phyloP scores from a whole-genome alignment of 53 echinoderm and acorn worm genomes.

The Mesocentrotus franciscanus region DNA sequence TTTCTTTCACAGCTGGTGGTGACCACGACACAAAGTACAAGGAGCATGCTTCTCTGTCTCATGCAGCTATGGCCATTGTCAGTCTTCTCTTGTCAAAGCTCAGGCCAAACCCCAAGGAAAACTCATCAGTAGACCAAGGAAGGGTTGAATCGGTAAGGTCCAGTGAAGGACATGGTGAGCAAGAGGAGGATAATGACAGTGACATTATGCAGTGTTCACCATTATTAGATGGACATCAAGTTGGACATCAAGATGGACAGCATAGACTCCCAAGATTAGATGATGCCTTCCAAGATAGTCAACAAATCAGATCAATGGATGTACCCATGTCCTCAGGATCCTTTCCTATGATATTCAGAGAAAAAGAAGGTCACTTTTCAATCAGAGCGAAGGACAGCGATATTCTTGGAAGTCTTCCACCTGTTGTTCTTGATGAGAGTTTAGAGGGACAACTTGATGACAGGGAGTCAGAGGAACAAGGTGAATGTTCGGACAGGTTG shows the following conservation, averaged over 20 bases:
- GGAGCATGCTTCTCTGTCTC: constrained; percentile 39
- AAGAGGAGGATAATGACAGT: neutral
- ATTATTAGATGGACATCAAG: neutral
- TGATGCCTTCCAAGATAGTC: neutral
- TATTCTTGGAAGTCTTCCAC: neutral
- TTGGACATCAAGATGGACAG: neutral
- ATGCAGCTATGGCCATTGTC: constrained; percentile 35
- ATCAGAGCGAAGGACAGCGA: neutral
- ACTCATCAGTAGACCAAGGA: neutral
- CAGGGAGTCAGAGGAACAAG: neutral
- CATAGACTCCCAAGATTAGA: neutral
- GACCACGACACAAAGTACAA: neutral
- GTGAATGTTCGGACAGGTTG: neutral
- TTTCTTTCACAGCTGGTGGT: constrained; percentile 4
- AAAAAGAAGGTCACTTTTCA: constrained; percentile 44
- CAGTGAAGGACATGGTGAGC: no score
- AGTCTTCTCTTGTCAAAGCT: constrained; percentile 36
- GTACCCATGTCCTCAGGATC: neutral
- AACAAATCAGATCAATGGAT: neutral
- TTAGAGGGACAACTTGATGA: neutral
- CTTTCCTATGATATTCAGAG: neutral
- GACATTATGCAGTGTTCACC: neutral
- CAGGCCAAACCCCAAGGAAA: neutral
- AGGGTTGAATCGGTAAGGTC: no score
- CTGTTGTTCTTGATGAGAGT: neutral